Conservation (phyloP, 2,113 vertebrate species). For the Cranoglanis bouderius region DNA sequence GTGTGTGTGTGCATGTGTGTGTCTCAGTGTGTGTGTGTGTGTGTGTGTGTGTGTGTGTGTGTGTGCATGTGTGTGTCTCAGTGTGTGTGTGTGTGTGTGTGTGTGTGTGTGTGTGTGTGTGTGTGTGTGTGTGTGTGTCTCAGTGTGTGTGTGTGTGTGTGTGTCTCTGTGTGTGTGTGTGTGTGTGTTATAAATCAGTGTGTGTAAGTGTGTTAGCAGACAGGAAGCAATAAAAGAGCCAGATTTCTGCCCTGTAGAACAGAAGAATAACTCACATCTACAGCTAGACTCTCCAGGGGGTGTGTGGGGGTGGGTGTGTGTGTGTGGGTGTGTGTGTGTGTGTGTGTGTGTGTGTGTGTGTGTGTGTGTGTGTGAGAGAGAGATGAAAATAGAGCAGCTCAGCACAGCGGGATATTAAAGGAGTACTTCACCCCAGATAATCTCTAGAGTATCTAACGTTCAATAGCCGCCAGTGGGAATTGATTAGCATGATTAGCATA, state of each 20-base stretch:
- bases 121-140: constrained; percentile 5
- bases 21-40: background rate
- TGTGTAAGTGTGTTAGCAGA: constrained; percentile 33
- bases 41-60: constrained; percentile 6
- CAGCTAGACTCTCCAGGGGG: constrained; percentile 18
- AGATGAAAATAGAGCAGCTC: background rate
- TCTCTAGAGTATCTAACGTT: background rate
- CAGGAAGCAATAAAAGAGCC: background rate
- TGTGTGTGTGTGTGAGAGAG: constrained; percentile 4
- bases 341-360: background rate
- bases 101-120: background rate
- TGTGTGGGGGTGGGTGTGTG: background rate
- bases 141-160: background rate
- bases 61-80: constrained; percentile 28
- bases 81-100: background rate
- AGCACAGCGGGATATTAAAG: background rate
- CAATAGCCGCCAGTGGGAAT: background rate
- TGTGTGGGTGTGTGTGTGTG: constrained; percentile 9
- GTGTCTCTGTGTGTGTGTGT: constrained; percentile 12
- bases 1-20: background rate
- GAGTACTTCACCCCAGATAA: background rate
- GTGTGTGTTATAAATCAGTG: constrained; percentile 37
- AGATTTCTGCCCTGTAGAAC: constrained; percentile 10
- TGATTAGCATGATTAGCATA: background rate
- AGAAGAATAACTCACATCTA: constrained; percentile 42